Conservation (phyloP, 2,888 invertebrate genomes). For the Holacanthella duospinosa region DNA sequence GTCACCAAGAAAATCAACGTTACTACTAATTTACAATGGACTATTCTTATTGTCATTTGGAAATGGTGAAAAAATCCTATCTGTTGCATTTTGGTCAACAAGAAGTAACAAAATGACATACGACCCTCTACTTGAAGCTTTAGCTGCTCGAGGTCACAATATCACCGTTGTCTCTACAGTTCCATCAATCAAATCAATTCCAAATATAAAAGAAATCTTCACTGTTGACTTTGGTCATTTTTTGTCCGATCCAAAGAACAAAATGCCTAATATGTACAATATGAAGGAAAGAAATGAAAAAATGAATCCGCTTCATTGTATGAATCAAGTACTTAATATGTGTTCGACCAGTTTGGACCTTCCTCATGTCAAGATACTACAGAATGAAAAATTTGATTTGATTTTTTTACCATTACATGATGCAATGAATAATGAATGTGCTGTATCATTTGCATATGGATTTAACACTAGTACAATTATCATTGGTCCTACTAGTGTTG, state of each 20-base stretch:
- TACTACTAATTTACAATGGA: too few relatives aligned
- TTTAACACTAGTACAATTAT: conserved; percentile 11
- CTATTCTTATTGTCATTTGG: too few relatives aligned
- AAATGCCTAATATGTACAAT: not conserved
- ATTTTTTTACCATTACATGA: conserved; percentile 9
- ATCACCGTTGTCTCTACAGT: conserved; percentile 46
- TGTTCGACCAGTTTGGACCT: not conserved
- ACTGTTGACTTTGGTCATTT: not conserved
- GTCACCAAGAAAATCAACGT: too few relatives aligned
- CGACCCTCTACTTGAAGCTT: conserved; percentile 43
- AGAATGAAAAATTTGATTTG: conserved; percentile 18
- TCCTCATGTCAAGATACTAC: conserved; percentile 9
- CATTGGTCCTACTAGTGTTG: not conserved
- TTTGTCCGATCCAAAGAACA: not conserved
- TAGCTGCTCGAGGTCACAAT: conserved; percentile 47
- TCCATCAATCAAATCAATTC: not conserved
- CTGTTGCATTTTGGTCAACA: conserved; percentile 22
- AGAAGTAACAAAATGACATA: conserved; percentile 22
- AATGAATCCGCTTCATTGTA: not conserved
- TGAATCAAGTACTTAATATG: not conserved
- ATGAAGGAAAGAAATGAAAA: not conserved
- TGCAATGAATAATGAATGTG: conserved; percentile 15
- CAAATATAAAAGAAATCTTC: not conserved
- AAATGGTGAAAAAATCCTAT: conserved; percentile 18
- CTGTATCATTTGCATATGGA: conserved; percentile 11